phyloP scores from a whole-genome alignment of 2,113 vertebrate species.

The Nyctibius bracteatus region DNA sequence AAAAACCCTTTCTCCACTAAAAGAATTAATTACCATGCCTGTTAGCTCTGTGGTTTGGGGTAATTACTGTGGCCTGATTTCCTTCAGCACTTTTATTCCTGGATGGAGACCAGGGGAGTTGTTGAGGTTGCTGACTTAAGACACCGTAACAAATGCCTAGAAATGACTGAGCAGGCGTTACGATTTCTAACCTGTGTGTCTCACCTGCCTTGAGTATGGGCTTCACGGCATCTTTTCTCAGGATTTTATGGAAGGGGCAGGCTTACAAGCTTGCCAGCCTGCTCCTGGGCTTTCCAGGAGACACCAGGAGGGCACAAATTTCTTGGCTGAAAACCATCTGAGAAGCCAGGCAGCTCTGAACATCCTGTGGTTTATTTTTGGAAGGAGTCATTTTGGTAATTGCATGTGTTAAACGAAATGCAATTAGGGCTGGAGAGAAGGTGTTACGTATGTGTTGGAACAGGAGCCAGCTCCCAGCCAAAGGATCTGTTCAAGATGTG shows the following conservation, averaged over 20 bases:
- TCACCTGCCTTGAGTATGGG: background rate
- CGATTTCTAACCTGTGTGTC: background rate
- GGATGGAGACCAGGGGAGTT: slow-evolving; percentile 26
- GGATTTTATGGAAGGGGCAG: background rate
- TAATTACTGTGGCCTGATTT: slow-evolving; percentile 41
- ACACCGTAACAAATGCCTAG: background rate
- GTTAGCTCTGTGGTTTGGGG: slow-evolving; percentile 47
- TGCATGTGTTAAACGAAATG: background rate
- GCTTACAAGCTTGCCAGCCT: background rate
- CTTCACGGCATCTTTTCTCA: background rate
- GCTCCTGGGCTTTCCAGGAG: background rate
- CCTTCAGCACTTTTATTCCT: slow-evolving; percentile 23
- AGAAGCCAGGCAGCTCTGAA: background rate
- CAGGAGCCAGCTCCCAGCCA: background rate
- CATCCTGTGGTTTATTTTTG: background rate
- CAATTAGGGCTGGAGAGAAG: slow-evolving; percentile 1
- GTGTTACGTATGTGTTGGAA: background rate
- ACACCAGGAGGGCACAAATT: background rate
- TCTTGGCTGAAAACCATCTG: background rate
- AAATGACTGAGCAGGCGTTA: background rate
- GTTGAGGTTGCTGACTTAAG: slow-evolving; percentile 22
- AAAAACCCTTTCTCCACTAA: background rate
- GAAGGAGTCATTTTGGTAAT: slow-evolving; percentile 10
- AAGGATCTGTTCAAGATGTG: background rate
- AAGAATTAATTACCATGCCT: slow-evolving; percentile 53